Evolutionary conservation across 2,113 vertebrate species (phyloP).

Genomic region (Prunella himalayana): DNA sequence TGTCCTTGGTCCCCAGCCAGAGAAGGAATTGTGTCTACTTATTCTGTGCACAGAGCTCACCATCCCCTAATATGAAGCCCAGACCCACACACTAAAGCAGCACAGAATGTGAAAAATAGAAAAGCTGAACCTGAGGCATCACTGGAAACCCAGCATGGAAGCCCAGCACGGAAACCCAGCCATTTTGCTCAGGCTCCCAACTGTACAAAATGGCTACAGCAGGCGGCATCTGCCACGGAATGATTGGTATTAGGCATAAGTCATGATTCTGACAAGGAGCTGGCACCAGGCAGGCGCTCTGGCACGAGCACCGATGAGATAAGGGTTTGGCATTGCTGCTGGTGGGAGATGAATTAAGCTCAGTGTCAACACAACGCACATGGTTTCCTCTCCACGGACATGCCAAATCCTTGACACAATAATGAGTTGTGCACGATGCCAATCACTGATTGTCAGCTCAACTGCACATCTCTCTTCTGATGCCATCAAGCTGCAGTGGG

Average conservation of each 20-base stretch:
- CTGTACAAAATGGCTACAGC: conserved; percentile 33
- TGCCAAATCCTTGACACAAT: conserved; percentile 46
- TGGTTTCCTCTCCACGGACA: conserved; percentile 24
- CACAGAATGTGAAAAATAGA: neutral
- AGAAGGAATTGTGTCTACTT: neutral
- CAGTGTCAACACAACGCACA: conserved; percentile 33
- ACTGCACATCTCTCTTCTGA: neutral
- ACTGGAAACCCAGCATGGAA: neutral
- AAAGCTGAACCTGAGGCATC: neutral
- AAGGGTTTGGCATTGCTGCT: conserved; percentile 31
- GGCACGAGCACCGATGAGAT: conserved; percentile 1
- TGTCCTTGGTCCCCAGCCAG: neutral
- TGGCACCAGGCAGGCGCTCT: conserved; percentile 6
- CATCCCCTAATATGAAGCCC: neutral
- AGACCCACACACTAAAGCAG: neutral
- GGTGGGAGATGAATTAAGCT: conserved; percentile 23
- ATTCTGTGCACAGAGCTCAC: neutral
- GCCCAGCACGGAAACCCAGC: neutral
- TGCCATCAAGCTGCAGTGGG: neutral
- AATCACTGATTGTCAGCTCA: conserved; percentile 41
- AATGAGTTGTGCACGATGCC: conserved; percentile 35
- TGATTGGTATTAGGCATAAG: conserved; percentile 39
- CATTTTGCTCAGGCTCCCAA: neutral
- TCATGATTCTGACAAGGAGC: conserved; percentile 54
- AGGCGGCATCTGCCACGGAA: conserved; percentile 38